Evolutionary conservation across 1,140 invertebrate species (phyloP).

Genomic region (Aethina tumida): DNA sequence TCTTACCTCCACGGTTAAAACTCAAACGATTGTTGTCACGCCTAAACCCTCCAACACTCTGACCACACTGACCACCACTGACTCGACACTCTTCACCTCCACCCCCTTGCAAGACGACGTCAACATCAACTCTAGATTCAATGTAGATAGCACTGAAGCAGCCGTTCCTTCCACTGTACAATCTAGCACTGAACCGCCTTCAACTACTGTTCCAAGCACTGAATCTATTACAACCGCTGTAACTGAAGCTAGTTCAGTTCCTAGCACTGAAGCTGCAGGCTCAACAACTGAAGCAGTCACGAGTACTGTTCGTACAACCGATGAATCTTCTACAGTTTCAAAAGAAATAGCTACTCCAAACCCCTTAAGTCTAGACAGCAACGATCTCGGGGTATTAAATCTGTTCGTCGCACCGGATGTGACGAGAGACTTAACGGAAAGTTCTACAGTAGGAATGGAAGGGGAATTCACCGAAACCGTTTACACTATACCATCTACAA

Average conservation of each 20-base stretch:
- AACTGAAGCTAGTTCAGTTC: constrained; percentile 4
- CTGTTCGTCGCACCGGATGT: no score
- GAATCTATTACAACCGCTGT: constrained; percentile 13
- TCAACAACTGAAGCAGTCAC: constrained; percentile 1
- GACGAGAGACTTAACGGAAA: no score
- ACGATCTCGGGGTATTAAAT: no score
- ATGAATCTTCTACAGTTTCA: constrained; percentile 23
- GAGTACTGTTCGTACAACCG: constrained; percentile 13
- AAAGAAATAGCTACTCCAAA: constrained; percentile 34
- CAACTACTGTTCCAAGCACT: constrained; percentile 8
- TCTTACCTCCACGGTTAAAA: constrained; percentile 18
- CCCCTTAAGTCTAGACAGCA: constrained; percentile 25
- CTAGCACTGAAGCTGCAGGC: not conserved
- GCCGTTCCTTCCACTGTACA: no score
- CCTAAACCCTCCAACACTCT: constrained; percentile 20
- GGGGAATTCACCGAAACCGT: no score
- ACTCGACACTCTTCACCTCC: not conserved
- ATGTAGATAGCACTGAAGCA: no score
- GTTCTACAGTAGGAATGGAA: no score
- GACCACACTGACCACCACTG: constrained; percentile 5
- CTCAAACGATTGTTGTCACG: constrained; percentile 23
- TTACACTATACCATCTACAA: constrained; percentile 15
- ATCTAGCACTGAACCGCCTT: constrained; percentile 3
- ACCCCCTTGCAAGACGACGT: not conserved
- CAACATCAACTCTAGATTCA: not conserved